phyloP scores from a whole-genome alignment of 2,113 vertebrate genomes.

The Peromyscus californicus region DNA sequence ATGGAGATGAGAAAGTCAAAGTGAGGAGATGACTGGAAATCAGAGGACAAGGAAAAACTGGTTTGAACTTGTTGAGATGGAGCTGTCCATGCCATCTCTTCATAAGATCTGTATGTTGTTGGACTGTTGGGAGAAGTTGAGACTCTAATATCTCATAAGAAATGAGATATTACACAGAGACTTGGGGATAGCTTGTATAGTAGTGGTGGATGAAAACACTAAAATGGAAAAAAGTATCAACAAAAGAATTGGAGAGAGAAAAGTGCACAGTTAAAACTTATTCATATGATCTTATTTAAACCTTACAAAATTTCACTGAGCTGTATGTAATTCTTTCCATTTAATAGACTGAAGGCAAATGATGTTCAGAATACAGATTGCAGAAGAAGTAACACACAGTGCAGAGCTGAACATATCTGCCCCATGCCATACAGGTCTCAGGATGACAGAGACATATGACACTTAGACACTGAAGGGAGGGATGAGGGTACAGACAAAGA shows the following conservation, averaged over 20 bases:
- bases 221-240: neutral
- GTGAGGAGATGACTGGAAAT: neutral
- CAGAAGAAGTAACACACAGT: neutral
- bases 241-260: neutral
- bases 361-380: neutral
- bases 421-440: neutral
- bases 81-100: neutral
- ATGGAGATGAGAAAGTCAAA: neutral
- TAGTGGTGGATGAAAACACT: neutral
- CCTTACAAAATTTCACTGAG: neutral
- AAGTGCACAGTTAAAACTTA: neutral
- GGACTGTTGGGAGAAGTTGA: neutral
- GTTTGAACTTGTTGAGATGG: neutral
- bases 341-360: neutral
- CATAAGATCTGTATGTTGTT: neutral
- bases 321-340: neutral
- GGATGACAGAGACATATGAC: neutral
- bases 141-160: neutral
- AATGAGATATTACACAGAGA: neutral
- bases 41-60: neutral
- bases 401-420: neutral
- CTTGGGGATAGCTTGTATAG: neutral
- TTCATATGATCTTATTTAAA: slow-evolving; percentile 25
- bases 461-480: neutral
- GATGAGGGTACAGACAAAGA: neutral